Conservation (phyloP, 2,113 vertebrate species). For the Emydura subglobosa region DNA sequence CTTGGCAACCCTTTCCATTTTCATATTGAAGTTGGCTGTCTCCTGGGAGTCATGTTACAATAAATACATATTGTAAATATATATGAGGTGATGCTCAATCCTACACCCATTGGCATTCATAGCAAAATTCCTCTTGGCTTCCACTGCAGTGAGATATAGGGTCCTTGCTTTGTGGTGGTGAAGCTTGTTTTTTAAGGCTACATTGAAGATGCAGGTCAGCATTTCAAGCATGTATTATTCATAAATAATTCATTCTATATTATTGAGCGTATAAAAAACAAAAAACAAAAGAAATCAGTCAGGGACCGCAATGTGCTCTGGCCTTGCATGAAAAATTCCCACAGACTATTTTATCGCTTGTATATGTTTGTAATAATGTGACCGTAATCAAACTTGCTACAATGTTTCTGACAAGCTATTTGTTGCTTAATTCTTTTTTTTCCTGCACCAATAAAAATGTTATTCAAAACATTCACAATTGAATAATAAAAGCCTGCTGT, state of each 20-base stretch:
- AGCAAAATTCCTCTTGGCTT: background rate
- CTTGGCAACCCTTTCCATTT: background rate
- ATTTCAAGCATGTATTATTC: constrained; percentile 31
- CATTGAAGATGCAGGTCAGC: constrained; percentile 17
- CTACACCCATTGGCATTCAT: background rate
- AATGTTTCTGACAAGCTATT: constrained; percentile 56
- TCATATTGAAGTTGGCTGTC: background rate
- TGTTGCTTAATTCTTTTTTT: constrained; percentile 58
- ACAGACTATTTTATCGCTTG: constrained; percentile 22
- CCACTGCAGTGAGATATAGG: background rate
- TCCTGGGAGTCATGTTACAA: background rate
- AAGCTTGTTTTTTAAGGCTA: background rate
- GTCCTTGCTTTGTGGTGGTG: background rate
- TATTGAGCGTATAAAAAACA: constrained; percentile 55
- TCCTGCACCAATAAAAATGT: constrained; percentile 52
- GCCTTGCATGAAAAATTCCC: constrained; percentile 26
- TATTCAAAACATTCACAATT: constrained; percentile 64
- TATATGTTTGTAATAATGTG: background rate
- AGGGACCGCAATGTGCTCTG: constrained; percentile 5
- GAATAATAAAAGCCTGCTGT: constrained; percentile 55
- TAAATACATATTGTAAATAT: background rate
- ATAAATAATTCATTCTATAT: constrained; percentile 69
- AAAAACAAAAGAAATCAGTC: constrained; percentile 47
- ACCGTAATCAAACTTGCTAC: constrained; percentile 39
- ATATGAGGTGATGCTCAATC: background rate